Conservation (phyloP, 37 sponge, comb jelly and placozoan genomes). For the Eunapius fragilis region DNA sequence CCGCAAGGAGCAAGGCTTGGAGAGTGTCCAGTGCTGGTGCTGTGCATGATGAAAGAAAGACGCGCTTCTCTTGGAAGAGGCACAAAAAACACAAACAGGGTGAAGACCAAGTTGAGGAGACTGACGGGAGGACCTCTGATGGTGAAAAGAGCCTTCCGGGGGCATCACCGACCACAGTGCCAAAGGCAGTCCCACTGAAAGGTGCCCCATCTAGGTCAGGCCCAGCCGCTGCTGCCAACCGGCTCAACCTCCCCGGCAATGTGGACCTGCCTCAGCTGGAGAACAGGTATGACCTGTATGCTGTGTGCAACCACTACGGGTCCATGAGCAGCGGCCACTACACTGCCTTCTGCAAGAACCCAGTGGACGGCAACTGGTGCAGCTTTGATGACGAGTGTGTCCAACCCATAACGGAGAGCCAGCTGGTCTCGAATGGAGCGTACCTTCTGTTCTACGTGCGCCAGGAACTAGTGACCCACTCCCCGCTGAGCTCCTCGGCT, state of each 20-base stretch:
- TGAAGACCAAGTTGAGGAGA: neutral
- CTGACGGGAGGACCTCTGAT: neutral
- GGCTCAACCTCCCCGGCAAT: neutral
- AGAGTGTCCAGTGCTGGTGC: slow-evolving; percentile 4
- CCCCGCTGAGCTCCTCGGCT: slow-evolving; percentile 19
- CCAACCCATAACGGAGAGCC: slow-evolving; percentile 49
- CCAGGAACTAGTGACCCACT: slow-evolving; percentile 13
- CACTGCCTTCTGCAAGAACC: slow-evolving; percentile 81
- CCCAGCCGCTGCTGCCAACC: neutral
- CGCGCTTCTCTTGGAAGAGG: slow-evolving; percentile 46
- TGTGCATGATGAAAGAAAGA: slow-evolving; percentile 8
- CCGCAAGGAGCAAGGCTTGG: neutral
- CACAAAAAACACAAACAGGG: slow-evolving; percentile 11
- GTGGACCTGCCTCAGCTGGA: slow-evolving; percentile 1
- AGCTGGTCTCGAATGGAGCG: slow-evolving; percentile 66
- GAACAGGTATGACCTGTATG: slow-evolving; percentile 86
- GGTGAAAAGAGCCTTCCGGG: neutral
- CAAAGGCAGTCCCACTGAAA: neutral
- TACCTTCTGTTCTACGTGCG: slow-evolving; percentile 90
- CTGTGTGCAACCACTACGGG: slow-evolving; percentile 89
- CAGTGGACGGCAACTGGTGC: slow-evolving; percentile 73
- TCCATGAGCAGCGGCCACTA: slow-evolving; percentile 89
- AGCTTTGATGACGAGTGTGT: slow-evolving; percentile 77
- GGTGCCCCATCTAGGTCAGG: neutral
- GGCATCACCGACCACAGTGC: neutral